Evolutionary conservation across 2,888 invertebrate species (phyloP).

Genomic region (Hofmannophila pseudospretella): DNA sequence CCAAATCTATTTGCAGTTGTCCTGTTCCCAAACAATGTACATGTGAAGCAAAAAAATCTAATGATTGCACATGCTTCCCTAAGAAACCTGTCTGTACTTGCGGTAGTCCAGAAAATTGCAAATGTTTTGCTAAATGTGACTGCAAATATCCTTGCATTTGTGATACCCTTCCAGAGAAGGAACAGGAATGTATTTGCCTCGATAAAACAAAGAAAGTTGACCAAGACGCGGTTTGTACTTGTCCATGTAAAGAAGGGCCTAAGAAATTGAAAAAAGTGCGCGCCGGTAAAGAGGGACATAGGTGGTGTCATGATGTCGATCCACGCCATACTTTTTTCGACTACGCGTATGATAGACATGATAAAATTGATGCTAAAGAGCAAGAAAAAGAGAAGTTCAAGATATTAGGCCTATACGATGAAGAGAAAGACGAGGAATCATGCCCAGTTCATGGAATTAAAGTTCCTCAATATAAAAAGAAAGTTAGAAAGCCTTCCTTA

Average conservation of each 20-base stretch:
- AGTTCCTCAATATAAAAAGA: constrained; percentile 43
- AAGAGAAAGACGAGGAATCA: constrained; percentile 21
- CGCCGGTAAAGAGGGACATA: constrained; percentile 57
- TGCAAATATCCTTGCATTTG: constrained; percentile 55
- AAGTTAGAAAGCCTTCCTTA: constrained; percentile 48
- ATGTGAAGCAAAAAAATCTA: constrained; percentile 30
- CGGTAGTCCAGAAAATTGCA: constrained; percentile 50
- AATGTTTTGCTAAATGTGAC: constrained; percentile 46
- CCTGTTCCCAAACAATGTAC: constrained; percentile 33
- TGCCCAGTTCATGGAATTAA: constrained; percentile 37
- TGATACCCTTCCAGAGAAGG: constrained; percentile 28
- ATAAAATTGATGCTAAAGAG: constrained; percentile 41
- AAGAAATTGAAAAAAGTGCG: constrained; percentile 46
- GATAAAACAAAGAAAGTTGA: constrained; percentile 25
- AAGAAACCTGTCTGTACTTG: constrained; percentile 40
- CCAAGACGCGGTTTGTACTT: constrained; percentile 33
- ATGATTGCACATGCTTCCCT: constrained; percentile 46
- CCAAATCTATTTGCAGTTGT: constrained; percentile 46
- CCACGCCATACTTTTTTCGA: constrained; percentile 64
- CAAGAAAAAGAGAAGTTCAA: constrained; percentile 39
- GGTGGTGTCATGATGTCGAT: constrained; percentile 65
- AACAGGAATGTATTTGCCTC: constrained; percentile 43
- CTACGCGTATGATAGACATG: constrained; percentile 53
- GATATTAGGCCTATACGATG: constrained; percentile 47
- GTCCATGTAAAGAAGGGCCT: constrained; percentile 26